Base-by-base conservation (phyloP, 2,888 invertebrate species). In the Hirtodrosophila cameraria region DNA sequence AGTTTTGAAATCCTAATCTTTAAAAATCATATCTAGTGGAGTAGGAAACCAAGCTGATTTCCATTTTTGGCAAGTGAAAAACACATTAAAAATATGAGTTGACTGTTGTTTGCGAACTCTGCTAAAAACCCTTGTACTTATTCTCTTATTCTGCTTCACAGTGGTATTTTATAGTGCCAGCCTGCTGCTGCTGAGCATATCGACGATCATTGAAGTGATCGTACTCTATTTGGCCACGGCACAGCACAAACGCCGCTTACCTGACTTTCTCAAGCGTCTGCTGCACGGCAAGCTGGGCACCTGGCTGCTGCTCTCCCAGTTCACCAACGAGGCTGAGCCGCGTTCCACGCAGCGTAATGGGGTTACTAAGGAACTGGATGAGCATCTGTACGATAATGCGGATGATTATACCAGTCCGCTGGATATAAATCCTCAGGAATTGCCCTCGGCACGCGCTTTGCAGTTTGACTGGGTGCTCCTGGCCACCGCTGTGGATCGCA, bases 391-490 rank as follows among this genome's bases (percentile, higher is more conserved):
- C 12, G 86, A 84, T 1, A 72, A 49, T 6, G 65, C 60, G 9
- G 73, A 79, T 13, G 69, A 72, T 13, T 35, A 60, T n/a, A 33
- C 69, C 2, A 84, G 79, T 61, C 79, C 80, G 1, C 31, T 79
- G 20, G 66, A 60, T 36, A 74, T 85, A 2, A 88, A 88, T 70
- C 64, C 75, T 23, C 38, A 28, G 7, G 76, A 78, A 2, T 11
- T 35, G 35, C 79, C 83, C 4, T 65, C 88, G 16, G 63, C 69
- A 18, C 86, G 87, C 16, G 89, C 88, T 1, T 71, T 92, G 0
- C 93, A 93, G 74, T 91, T 92, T 27, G 94, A 94, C 81, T 94
- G 94, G 94, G 89, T 93, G n/a, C 88, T 94, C 9, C 82, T 94
- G 38, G 94, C 94, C 20, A 93, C 93, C 1, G 93, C 93, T 6